phyloP scores from a whole-genome alignment of 2,797 vertebrate genomes.

The Falco concolor region DNA sequence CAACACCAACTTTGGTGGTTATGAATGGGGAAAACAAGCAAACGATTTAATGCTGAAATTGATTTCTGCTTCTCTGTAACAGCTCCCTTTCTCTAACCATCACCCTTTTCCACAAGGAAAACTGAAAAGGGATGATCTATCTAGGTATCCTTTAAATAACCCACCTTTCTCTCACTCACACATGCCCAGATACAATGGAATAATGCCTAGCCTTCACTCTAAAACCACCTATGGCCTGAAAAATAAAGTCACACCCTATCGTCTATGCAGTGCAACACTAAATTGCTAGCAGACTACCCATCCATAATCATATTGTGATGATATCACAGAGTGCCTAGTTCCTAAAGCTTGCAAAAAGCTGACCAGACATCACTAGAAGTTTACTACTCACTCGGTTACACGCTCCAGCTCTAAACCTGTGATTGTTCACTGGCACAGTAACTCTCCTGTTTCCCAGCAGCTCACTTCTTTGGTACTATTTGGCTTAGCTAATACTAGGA shows the following conservation, averaged over 20 bases:
- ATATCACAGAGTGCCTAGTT: not conserved
- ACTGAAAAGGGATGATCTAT: not conserved
- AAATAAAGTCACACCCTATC: not conserved
- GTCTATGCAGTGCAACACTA: not conserved
- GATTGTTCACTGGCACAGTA: not conserved
- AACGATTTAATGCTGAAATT: not conserved
- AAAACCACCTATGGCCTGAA: not conserved
- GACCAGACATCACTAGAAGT: not conserved
- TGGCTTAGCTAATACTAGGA: not conserved
- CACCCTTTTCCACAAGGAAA: not conserved
- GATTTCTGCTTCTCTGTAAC: not conserved
- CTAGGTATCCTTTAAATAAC: not conserved
- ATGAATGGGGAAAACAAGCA: not conserved
- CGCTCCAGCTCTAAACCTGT: not conserved
- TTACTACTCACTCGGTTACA: not conserved
- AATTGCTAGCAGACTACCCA: not conserved
- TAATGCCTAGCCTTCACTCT: not conserved
- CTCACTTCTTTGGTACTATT: not conserved
- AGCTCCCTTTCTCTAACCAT: not conserved
- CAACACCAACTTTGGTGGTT: not conserved
- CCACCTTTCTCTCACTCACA: not conserved
- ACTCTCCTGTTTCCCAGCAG: not conserved
- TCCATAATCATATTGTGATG: not conserved
- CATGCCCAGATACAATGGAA: not conserved
- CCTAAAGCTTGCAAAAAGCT: not conserved